These are phyloP conservation scores for Pitta sordida DNA, from an alignment of 2,113 vertebrate genomes.

Conservation along the genomic window DNA sequence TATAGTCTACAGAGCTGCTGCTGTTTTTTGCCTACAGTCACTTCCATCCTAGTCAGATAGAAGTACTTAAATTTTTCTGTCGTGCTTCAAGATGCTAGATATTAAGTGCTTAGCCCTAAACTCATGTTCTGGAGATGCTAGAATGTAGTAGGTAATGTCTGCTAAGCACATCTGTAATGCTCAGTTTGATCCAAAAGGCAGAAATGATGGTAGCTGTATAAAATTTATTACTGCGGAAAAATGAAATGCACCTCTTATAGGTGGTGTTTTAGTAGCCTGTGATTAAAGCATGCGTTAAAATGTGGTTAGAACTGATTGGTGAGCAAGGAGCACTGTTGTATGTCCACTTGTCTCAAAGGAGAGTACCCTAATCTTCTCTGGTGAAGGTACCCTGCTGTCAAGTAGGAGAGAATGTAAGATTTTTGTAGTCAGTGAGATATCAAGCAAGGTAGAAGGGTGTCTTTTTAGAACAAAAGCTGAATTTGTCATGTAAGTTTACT, in stretches of 20 bases:
- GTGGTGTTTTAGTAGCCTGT: background rate
- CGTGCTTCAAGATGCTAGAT: background rate
- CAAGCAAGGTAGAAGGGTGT: background rate
- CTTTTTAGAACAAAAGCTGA: background rate
- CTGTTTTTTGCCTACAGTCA: background rate
- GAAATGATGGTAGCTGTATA: background rate
- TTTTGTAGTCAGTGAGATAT: background rate
- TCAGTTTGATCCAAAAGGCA: background rate
- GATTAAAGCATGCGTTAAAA: background rate
- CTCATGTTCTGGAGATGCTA: fast-evolving
- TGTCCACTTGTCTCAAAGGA: background rate
- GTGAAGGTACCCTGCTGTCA: background rate
- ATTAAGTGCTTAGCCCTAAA: background rate
- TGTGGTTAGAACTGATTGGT: background rate
- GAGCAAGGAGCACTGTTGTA: background rate
- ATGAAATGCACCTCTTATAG: background rate
- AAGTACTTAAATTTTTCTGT: background rate
- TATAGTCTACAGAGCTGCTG: background rate
- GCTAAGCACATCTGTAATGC: background rate
- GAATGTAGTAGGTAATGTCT: background rate
- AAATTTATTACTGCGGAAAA: background rate
- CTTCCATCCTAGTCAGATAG: background rate
- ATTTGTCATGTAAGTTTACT: background rate
- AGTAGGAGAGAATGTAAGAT: background rate
- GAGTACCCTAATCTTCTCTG: background rate